phyloP scores from a whole-genome alignment of 2,797 vertebrate genomes.

The Onychomys torridus region DNA sequence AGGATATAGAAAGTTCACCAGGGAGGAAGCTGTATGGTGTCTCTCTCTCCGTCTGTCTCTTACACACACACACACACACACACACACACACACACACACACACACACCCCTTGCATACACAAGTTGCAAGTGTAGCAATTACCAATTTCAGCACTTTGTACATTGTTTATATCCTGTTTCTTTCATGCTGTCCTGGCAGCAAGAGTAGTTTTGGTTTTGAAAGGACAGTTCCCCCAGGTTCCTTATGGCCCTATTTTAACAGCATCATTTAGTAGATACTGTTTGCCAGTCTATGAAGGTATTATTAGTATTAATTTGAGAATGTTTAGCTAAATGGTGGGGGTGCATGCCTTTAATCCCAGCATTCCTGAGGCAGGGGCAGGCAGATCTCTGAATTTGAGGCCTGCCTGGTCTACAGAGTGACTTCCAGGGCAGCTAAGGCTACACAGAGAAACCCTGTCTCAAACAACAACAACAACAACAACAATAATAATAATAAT shows the following conservation, averaged over 20 bases:
- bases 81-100: neutral
- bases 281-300: neutral
- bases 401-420: neutral
- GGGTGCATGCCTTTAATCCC: neutral
- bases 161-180: neutral
- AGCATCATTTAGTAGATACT: slow-evolving; percentile 23
- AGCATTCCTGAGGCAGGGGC: neutral
- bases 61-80: neutral
- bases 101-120: neutral
- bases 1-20: neutral
- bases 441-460: neutral
- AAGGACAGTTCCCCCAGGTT: neutral
- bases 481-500: too few relatives aligned
- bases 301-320: slow-evolving; percentile 44
- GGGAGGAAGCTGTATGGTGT: neutral
- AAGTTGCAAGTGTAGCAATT: neutral
- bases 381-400: neutral
- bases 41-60: too few relatives aligned
- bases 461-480: neutral
- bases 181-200: slow-evolving; percentile 3
- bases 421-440: neutral
- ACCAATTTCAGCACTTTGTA: neutral
- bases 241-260: neutral
- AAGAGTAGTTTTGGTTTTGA: slow-evolving; percentile 4
- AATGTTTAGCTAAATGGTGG: neutral